Evolutionary conservation across 2,888 invertebrate species (phyloP).

Genomic region (Galeruca laticollis): DNA sequence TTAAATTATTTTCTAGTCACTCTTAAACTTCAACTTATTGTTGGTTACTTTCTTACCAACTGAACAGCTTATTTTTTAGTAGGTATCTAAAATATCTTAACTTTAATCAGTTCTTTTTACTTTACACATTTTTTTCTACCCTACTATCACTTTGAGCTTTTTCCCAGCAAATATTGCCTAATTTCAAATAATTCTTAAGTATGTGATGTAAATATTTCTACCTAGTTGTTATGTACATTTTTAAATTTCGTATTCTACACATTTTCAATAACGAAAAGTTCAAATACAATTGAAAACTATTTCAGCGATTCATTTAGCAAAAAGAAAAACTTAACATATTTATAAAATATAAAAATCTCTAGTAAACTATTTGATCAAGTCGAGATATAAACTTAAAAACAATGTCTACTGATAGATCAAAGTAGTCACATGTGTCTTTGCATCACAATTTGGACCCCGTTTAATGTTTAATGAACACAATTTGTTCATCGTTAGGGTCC

Average conservation of each 20-base stretch:
- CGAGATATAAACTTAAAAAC: conserved; percentile 10
- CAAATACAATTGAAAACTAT: conserved; percentile 25
- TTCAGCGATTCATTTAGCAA: conserved; percentile 5
- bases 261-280: conserved; percentile 31
- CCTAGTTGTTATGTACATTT: not conserved
- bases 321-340: conserved; percentile 20
- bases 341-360: conserved; percentile 12
- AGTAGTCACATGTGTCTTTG: conserved; percentile 1
- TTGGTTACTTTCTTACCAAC: not conserved
- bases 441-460: conserved; percentile 20
- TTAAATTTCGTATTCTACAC: not conserved
- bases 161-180: not conserved
- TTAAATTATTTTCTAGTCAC: not conserved
- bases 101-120: conserved; percentile 1
- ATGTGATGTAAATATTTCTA: conserved; percentile 7
- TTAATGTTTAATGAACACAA: conserved; percentile 1
- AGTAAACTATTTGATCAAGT: conserved; percentile 12
- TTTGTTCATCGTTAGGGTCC: conserved; percentile 19
- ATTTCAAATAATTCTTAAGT: not conserved
- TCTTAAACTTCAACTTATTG: not conserved
- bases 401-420: conserved; percentile 20
- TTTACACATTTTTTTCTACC: not conserved
- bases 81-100: not conserved
- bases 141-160: conserved; percentile 5
- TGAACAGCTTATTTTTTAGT: not conserved